phyloP scores from a whole-genome alignment of 2,888 invertebrate species.

The Patella depressa region DNA sequence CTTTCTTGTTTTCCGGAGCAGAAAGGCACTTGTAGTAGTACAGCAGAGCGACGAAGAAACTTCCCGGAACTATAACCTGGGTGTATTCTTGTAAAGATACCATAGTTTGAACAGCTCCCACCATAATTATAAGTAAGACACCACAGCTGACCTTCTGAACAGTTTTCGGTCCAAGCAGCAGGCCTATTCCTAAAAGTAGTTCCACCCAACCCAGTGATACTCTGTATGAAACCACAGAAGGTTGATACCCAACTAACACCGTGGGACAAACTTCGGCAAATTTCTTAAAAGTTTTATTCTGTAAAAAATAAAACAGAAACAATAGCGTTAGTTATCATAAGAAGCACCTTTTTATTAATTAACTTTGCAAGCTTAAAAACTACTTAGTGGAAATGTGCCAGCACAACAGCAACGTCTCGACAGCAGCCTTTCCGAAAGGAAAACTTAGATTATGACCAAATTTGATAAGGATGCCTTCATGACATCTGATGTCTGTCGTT shows the following conservation, averaged over 20 bases:
- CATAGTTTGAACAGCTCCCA: neutral
- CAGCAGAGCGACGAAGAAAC: neutral
- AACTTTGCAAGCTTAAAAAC: too few species aligned
- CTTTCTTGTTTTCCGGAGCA: neutral
- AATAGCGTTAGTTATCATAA: too few species aligned
- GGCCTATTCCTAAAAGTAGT: neutral
- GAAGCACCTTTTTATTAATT: too few species aligned
- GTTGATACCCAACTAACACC: conserved; percentile 2
- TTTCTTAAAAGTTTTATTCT: neutral
- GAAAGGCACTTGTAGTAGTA: neutral
- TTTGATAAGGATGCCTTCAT: too few species aligned
- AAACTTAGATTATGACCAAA: too few species aligned
- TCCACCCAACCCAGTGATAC: neutral
- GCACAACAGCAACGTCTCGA: too few species aligned
- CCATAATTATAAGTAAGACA: neutral
- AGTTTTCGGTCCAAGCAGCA: neutral
- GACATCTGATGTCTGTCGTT: too few species aligned
- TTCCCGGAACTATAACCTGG: neutral
- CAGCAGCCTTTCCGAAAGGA: too few species aligned
- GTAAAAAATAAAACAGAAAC: neutral
- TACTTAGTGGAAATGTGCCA: too few species aligned
- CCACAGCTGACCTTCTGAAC: neutral
- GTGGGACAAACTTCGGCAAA: neutral
- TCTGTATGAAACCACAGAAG: neutral
- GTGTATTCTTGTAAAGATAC: neutral